Percentiles rank a stretch among this genome's conserved stretches.
Evolutionary conservation across 2,888 invertebrate species (phyloP).

Genomic region (Chaitophorus viminalis): DNA sequence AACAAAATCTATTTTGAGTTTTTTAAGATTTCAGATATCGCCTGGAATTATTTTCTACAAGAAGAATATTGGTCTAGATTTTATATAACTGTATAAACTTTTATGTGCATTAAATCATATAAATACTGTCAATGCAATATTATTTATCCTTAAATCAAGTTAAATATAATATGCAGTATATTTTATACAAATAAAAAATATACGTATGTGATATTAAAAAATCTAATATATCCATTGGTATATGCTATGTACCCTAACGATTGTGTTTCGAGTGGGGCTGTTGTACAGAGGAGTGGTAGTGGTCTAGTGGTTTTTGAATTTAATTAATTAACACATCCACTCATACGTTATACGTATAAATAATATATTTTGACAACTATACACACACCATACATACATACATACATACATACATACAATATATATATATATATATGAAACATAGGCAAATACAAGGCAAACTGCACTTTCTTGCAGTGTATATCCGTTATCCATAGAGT

Average conservation of each 20-base stretch:
- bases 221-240: neutral
- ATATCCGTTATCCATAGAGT: neutral
- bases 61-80: too few species aligned
- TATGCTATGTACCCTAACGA: too few species aligned
- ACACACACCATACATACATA: too few species aligned
- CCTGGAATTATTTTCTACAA: too few species aligned
- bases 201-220: slow-evolving; percentile 1
- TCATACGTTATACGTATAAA: neutral
- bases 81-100: too few species aligned
- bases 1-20: too few species aligned
- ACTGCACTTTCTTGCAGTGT: slow-evolving; percentile 6
- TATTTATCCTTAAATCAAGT: too few species aligned
- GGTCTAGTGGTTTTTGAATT: slow-evolving; percentile 55
- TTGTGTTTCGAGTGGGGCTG: slow-evolving; percentile 7
- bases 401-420: neutral
- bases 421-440: neutral
- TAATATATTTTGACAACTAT: too few species aligned
- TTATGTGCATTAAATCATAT: too few species aligned
- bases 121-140: too few species aligned
- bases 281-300: neutral
- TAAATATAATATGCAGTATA: neutral
- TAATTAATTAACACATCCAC: slow-evolving; percentile 50
- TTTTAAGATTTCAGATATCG: too few species aligned
- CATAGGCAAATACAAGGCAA: neutral
- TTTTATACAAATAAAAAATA: neutral